These are phyloP conservation scores for Drosophila kokeensis DNA, from an alignment of 2,888 invertebrate species.

Conservation along the genomic window DNA sequence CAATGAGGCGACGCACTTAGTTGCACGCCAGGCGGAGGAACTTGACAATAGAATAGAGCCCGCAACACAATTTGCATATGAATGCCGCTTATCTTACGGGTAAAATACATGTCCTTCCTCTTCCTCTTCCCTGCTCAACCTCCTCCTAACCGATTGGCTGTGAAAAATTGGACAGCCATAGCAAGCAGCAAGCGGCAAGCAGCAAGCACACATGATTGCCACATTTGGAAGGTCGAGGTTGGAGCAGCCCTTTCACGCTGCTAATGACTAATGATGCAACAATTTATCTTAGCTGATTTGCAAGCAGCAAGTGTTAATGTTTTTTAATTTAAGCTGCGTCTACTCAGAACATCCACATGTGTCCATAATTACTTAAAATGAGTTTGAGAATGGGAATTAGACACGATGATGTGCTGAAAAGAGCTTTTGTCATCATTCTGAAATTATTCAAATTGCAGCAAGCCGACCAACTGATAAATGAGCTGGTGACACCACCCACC, in stretches of 20 bases:
- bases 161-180: conserved; percentile 60
- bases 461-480: conserved; percentile 67
- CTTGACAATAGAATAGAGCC: conserved; percentile 36
- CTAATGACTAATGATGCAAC: conserved; percentile 77
- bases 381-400: neutral
- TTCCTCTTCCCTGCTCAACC: conserved; percentile 21
- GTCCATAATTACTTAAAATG: conserved; percentile 55
- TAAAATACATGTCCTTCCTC: conserved; percentile 21
- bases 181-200: conserved; percentile 48
- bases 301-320: conserved; percentile 72
- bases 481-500: conserved; percentile 43
- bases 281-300: conserved; percentile 72
- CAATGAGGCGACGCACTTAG: conserved; percentile 54
- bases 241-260: conserved; percentile 45
- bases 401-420: conserved; percentile 54
- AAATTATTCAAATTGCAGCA: conserved; percentile 68
- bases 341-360: neutral
- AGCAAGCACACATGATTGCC: conserved; percentile 48
- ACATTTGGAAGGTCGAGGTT: conserved; percentile 18
- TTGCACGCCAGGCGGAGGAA: conserved; percentile 11
- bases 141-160: conserved; percentile 29
- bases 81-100: conserved; percentile 39
- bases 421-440: conserved; percentile 66
- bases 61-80: conserved; percentile 57
- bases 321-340: conserved; percentile 48